phyloP scores from a whole-genome alignment of 2,797 vertebrate species.

The Neosilurus hyrtlii region DNA sequence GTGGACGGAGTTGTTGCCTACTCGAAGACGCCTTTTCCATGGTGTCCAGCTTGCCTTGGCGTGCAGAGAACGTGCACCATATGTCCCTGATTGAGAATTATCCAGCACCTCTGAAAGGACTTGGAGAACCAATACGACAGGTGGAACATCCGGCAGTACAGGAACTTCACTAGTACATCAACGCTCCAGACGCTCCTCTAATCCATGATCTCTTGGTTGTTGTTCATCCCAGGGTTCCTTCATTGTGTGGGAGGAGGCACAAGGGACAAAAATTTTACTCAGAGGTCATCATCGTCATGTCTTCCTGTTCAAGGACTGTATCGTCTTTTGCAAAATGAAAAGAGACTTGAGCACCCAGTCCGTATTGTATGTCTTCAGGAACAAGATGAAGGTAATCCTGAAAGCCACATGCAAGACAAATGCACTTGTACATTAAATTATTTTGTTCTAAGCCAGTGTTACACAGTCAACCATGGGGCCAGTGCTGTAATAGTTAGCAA shows the following conservation, averaged over 20 bases:
- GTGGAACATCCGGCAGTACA: conserved; percentile 59
- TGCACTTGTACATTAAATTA: too few species aligned
- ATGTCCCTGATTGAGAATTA: conserved; percentile 94
- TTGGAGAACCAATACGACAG: conserved; percentile 93
- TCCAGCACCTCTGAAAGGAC: conserved; percentile 85
- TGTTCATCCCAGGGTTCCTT: conserved; percentile 80
- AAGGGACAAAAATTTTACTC: conserved; percentile 82
- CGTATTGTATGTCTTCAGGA: conserved; percentile 88
- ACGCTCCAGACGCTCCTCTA: background rate
- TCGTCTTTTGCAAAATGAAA: conserved; percentile 90
- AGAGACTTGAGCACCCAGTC: conserved; percentile 80
- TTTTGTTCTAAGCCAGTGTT: too few species aligned
- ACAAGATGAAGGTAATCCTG: conserved; percentile 91
- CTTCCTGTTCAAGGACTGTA: conserved; percentile 91
- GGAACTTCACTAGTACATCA: background rate
- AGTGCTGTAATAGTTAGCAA: too few species aligned
- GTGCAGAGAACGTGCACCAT: conserved; percentile 89
- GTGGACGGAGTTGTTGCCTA: conserved; percentile 83
- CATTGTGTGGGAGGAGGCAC: conserved; percentile 92
- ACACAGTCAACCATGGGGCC: too few species aligned
- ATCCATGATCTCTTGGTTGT: background rate
- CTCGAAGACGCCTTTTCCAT: conserved; percentile 89
- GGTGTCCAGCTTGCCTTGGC: conserved; percentile 85
- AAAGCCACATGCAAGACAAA: background rate
- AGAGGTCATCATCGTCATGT: conserved; percentile 94